Evolutionary conservation across 2,113 vertebrate species (phyloP).

Genomic region (Sturnus vulgaris): DNA sequence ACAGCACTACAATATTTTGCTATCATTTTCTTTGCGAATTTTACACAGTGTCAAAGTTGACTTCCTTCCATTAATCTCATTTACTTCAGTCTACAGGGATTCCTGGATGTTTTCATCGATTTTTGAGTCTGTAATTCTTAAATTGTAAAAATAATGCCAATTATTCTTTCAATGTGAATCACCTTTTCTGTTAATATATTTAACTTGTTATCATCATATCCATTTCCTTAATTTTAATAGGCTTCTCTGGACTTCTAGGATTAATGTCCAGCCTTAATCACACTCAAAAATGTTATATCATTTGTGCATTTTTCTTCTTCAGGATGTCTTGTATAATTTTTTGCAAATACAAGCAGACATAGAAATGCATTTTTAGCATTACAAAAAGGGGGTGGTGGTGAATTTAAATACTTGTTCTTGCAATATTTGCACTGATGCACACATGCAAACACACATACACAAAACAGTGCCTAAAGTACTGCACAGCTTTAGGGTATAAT

Average conservation of each 20-base stretch:
- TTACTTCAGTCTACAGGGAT: neutral
- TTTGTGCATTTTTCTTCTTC: neutral
- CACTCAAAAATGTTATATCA: neutral
- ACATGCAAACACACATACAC: neutral
- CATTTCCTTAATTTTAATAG: neutral
- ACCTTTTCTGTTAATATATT: neutral
- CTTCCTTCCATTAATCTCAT: neutral
- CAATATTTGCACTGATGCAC: neutral
- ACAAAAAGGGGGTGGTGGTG: neutral
- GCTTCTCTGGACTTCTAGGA: neutral
- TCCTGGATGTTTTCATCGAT: neutral
- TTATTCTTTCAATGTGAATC: neutral
- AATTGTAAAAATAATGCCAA: neutral
- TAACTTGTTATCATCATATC: neutral
- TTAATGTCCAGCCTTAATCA: neutral
- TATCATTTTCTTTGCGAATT: neutral
- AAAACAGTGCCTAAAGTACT: neutral
- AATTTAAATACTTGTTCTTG: neutral
- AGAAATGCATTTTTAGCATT: neutral
- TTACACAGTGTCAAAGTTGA: neutral
- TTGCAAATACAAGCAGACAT: neutral
- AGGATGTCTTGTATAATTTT: neutral
- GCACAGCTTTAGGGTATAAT: neutral
- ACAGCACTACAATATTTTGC: neutral
- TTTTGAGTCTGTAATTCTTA: neutral